A percentile compares a stretch with the other conserved stretches of the same genome.
Conservation (phyloP, 2,888 invertebrate genomes). For the Boloria euphrosyne region DNA sequence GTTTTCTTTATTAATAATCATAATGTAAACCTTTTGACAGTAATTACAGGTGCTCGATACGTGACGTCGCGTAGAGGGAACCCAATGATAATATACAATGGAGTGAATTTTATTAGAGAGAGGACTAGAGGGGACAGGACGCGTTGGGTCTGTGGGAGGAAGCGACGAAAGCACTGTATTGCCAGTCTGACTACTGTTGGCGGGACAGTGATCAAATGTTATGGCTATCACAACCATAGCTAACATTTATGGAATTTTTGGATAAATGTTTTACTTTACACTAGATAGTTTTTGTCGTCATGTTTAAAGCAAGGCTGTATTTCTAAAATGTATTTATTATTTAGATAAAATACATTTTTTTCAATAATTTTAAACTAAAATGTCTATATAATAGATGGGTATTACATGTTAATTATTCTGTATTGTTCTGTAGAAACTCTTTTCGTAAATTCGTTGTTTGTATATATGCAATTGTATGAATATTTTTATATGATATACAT, state of each 20-base stretch:
- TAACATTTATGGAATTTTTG: constrained; percentile 43
- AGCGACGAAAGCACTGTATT: constrained; percentile 59
- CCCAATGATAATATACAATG: constrained; percentile 63
- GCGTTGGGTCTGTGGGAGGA: constrained; percentile 68
- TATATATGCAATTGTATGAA: no score
- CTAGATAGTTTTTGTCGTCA: neutral
- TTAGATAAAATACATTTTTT: no score
- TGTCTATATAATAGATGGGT: no score
- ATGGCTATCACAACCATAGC: constrained; percentile 63
- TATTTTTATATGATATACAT: no score
- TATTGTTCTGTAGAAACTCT: no score
- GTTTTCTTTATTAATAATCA: constrained; percentile 10
- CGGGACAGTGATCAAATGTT: constrained; percentile 52
- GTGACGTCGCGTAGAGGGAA: constrained; percentile 65
- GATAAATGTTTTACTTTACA: neutral
- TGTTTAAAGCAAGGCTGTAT: no score
- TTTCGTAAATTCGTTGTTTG: no score
- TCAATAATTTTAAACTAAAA: no score
- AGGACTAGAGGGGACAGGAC: constrained; percentile 52
- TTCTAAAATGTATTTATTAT: no score
- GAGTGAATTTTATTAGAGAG: constrained; percentile 64
- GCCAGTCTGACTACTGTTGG: constrained; percentile 62
- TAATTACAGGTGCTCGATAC: constrained; percentile 50
- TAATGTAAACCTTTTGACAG: constrained; percentile 17
- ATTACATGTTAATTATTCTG: no score